phyloP scores from a whole-genome alignment of 2,888 invertebrate genomes.

The Epiblema foenella region DNA sequence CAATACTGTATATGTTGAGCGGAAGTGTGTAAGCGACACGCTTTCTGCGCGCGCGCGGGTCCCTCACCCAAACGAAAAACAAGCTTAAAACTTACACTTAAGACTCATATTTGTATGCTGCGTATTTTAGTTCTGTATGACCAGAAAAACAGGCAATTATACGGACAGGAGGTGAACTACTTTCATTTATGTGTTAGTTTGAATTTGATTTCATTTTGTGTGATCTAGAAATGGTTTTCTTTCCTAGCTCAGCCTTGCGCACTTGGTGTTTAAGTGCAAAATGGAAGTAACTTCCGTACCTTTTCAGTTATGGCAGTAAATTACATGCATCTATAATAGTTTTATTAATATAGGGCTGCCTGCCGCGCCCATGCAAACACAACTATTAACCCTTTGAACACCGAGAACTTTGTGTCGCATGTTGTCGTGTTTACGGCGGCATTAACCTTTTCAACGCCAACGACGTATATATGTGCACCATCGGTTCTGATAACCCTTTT shows the following conservation, averaged over 20 bases:
- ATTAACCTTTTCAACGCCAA: no score
- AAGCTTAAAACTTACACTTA: constrained; percentile 8
- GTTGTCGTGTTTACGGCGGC: no score
- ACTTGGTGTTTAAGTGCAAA: not conserved
- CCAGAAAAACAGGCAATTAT: constrained; percentile 62
- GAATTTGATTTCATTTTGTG: constrained; percentile 51
- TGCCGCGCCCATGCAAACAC: no score
- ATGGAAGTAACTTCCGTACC: no score
- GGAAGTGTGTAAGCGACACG: constrained; percentile 64
- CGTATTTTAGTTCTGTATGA: constrained; percentile 50
- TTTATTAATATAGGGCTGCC: no score
- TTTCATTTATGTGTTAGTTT: constrained; percentile 57
- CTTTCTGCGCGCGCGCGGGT: constrained; percentile 68
- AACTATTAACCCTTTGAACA: no score
- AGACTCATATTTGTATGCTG: not conserved
- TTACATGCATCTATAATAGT: no score
- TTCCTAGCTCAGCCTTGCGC: constrained; percentile 3
- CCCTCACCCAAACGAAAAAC: constrained; percentile 47
- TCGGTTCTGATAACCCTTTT: no score
- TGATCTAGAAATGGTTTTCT: constrained; percentile 48
- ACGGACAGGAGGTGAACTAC: constrained; percentile 59
- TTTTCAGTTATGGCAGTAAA: not conserved
- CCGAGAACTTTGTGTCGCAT: no score
- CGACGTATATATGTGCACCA: no score
- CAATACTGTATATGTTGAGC: constrained; percentile 49